Percentiles rank a stretch among this genome's conserved stretches.
phyloP scores from a whole-genome alignment of 2,113 vertebrate genomes.

The Athene cunicularia region DNA sequence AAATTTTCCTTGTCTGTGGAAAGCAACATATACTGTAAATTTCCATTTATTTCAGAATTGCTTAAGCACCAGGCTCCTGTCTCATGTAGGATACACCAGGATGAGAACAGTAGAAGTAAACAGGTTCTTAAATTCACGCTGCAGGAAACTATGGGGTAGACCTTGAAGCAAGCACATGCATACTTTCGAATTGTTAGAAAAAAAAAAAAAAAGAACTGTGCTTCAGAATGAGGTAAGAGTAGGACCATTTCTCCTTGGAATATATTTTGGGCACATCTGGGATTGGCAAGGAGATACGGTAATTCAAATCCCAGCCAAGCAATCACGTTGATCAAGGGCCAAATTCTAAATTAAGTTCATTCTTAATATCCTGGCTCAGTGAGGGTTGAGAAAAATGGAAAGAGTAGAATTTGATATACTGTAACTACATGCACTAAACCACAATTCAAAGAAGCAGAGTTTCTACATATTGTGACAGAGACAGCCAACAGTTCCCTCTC shows the following conservation, averaged over 20 bases:
- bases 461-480: background rate
- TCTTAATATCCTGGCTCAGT: background rate
- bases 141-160: background rate
- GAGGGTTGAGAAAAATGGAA: background rate
- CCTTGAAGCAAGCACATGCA: background rate
- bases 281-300: background rate
- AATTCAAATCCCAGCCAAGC: background rate
- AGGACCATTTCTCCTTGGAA: background rate
- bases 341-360: background rate
- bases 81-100: background rate
- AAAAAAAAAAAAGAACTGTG: background rate
- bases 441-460: background rate
- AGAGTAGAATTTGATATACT: background rate
- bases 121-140: background rate
- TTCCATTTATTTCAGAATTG: background rate
- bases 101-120: background rate
- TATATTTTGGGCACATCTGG: background rate
- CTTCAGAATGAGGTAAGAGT: background rate
- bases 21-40: background rate
- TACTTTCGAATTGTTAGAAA: background rate
- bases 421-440: background rate
- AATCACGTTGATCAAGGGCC: background rate
- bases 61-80: background rate
- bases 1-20: background rate
- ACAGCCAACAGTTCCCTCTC: background rate